A percentile compares a stretch with the other conserved stretches of the same genome.
These are phyloP conservation scores for Stercorarius parasiticus DNA, from an alignment of 2,113 vertebrate species.

Conservation along the genomic window DNA sequence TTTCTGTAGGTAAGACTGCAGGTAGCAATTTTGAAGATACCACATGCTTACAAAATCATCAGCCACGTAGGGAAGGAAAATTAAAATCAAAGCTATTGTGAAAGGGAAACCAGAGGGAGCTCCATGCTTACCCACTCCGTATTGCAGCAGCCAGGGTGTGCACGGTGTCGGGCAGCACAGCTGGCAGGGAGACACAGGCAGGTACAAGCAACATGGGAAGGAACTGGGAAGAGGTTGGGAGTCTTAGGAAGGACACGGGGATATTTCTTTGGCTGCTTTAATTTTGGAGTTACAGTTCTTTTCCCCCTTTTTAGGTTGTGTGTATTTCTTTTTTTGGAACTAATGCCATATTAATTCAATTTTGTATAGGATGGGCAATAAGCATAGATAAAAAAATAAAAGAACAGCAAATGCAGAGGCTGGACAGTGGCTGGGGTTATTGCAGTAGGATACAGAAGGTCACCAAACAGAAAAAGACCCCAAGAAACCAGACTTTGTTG, in stretches of 20 bases:
- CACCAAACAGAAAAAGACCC: neutral
- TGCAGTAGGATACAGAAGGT: neutral
- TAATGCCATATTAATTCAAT: neutral
- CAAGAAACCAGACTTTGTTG: neutral
- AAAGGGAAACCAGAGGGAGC: neutral
- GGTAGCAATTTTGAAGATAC: neutral
- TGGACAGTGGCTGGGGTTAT: neutral
- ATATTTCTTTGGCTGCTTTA: neutral
- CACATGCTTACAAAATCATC: neutral
- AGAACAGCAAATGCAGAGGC: neutral
- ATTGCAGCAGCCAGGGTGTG: neutral
- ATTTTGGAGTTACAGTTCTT: neutral
- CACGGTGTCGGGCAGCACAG: neutral
- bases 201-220: neutral
- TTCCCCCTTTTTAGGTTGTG: neutral
- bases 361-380: neutral
- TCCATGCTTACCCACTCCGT: neutral
- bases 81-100: neutral
- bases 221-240: neutral
- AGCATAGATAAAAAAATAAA: neutral
- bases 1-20: neutral
- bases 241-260: neutral
- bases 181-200: neutral
- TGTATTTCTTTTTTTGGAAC: neutral
- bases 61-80: neutral